Evolutionary conservation across 2,797 vertebrate species (phyloP).

Genomic region (Dendrocincla fuliginosa): DNA sequence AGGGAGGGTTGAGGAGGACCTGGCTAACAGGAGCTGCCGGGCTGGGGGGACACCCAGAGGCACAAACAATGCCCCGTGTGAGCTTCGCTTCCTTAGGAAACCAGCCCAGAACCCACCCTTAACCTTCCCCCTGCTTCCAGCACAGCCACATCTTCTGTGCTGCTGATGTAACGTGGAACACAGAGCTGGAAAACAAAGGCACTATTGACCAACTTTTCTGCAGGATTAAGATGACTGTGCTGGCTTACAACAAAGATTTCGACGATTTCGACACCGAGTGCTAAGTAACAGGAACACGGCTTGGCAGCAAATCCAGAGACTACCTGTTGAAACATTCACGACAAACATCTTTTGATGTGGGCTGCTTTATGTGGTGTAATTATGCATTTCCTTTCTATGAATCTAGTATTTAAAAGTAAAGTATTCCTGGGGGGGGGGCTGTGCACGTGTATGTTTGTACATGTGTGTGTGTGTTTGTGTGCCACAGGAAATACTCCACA

Average conservation of each 20-base stretch:
- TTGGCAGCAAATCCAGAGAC: constrained; percentile 66
- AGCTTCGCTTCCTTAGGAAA: neutral
- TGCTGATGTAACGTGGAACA: constrained; percentile 27
- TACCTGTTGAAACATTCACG: constrained; percentile 73
- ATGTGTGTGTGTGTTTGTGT: neutral
- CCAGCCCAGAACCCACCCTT: neutral
- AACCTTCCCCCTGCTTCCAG: constrained; percentile 7
- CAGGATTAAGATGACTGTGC: constrained; percentile 58
- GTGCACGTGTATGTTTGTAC: neutral
- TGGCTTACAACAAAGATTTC: constrained; percentile 50
- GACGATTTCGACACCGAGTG: neutral
- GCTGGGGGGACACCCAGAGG: neutral
- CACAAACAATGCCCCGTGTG: neutral
- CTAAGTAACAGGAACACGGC: constrained; percentile 51
- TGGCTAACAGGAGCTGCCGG: accelerated
- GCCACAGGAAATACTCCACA: neutral
- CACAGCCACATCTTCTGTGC: neutral
- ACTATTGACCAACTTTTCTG: constrained; percentile 51
- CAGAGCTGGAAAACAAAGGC: constrained; percentile 55
- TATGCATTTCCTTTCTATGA: constrained; percentile 62
- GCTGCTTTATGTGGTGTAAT: constrained; percentile 66
- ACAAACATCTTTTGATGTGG: constrained; percentile 76
- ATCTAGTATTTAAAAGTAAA: constrained; percentile 39
- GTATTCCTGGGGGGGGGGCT: neutral
- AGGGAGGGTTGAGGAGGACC: neutral